Percentiles rank a stretch among this genome's conserved stretches.
Conservation (phyloP, 2,888 invertebrate genomes). For the Leptopilina drosophilae region DNA sequence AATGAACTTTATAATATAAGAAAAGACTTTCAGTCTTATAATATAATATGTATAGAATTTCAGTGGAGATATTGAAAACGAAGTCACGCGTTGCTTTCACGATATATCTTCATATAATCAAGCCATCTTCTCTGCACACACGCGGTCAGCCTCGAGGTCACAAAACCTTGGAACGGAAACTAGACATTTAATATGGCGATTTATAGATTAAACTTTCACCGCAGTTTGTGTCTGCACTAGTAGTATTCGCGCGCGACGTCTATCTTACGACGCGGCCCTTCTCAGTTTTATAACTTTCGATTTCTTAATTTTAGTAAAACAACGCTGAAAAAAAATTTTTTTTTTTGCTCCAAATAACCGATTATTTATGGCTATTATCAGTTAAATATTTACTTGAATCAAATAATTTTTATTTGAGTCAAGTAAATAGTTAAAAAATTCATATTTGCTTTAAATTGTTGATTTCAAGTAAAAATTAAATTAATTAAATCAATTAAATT, state of each 20-base stretch:
- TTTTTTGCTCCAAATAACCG: too few species aligned
- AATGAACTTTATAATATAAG: neutral
- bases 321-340: neutral
- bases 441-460: too few species aligned
- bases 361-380: too few species aligned
- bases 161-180: slow-evolving; percentile 36
- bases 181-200: slow-evolving; percentile 28
- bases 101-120: slow-evolving; percentile 10
- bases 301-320: neutral
- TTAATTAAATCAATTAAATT: too few species aligned
- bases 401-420: too few species aligned
- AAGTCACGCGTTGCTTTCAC: slow-evolving; percentile 18
- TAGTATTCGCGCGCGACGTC: slow-evolving; percentile 5
- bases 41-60: neutral
- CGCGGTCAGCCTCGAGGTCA: slow-evolving; percentile 19
- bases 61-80: neutral
- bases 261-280: neutral
- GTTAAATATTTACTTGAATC: too few species aligned
- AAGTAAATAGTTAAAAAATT: too few species aligned
- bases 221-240: neutral
- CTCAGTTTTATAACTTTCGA: neutral
- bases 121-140: slow-evolving; percentile 3
- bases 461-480: too few species aligned
- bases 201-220: slow-evolving; percentile 25
- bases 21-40: neutral